Percentiles rank a stretch among this genome's conserved stretches.
phyloP scores from a whole-genome alignment of 2,888 invertebrate genomes.

The Melanophora roralis region DNA sequence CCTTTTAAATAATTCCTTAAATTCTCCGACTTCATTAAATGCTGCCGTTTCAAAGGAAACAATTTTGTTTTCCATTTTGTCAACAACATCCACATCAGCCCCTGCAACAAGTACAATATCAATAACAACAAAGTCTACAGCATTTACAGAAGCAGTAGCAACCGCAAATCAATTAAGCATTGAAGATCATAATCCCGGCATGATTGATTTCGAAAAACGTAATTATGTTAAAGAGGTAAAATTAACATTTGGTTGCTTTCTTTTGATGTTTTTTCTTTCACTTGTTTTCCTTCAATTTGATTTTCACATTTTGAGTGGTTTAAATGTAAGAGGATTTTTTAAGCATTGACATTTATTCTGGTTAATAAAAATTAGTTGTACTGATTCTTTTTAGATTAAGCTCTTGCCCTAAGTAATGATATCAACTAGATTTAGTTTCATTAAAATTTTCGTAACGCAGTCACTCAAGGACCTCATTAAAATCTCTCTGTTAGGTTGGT shows the following conservation, averaged over 20 bases:
- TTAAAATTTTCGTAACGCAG: no score
- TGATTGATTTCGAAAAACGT: conserved; percentile 75
- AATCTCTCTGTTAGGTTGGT: no score
- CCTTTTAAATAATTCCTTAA: conserved; percentile 59
- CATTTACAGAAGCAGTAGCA: conserved; percentile 4
- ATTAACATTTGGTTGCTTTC: conserved; percentile 3
- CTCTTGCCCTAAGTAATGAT: background rate
- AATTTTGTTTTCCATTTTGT: conserved; percentile 43
- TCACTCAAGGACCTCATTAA: no score
- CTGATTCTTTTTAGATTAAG: background rate
- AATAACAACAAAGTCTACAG: conserved; percentile 4
- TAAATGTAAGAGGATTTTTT: conserved; percentile 37
- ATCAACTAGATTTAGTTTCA: conserved; percentile 21
- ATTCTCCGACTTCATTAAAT: conserved; percentile 51
- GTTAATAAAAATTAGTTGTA: conserved; percentile 19
- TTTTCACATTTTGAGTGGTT: conserved; percentile 1
- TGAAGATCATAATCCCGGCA: conserved; percentile 73
- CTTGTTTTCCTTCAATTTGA: background rate
- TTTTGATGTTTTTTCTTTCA: background rate
- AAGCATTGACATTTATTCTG: conserved; percentile 29
- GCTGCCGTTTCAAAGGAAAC: conserved; percentile 17
- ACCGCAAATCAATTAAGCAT: conserved; percentile 65
- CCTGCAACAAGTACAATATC: background rate
- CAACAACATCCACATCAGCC: conserved; percentile 7
- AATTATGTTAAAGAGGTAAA: conserved; percentile 76